Evolutionary conservation across 2,797 vertebrate species (phyloP).

Genomic region (Sebastes ruberrimus): DNA sequence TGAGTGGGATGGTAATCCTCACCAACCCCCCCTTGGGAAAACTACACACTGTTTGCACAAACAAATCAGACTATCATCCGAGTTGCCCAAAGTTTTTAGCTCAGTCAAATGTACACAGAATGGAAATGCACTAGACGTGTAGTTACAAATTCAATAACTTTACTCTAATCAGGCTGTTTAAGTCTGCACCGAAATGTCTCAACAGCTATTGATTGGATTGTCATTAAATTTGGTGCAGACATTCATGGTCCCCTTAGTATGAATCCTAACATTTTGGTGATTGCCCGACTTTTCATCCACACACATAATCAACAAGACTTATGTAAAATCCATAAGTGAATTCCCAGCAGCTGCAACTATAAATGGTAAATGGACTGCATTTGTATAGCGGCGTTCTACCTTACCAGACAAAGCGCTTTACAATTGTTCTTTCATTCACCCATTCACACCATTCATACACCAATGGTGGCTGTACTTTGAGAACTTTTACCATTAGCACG

Average conservation of each 20-base stretch:
- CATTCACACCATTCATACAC: not conserved
- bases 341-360: not conserved
- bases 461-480: not conserved
- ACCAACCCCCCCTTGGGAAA: not conserved
- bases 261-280: not conserved
- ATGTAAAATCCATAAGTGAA: not conserved
- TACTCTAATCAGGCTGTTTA: not conserved
- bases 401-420: not conserved
- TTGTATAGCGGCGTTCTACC: not conserved
- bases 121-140: not conserved
- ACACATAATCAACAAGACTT: not conserved
- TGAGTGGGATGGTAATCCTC: conserved; percentile 1
- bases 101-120: not conserved
- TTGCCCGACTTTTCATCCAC: not conserved
- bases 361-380: not conserved
- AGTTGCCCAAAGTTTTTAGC: not conserved
- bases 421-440: not conserved
- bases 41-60: not conserved
- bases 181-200: not conserved
- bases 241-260: not conserved
- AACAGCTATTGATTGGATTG: not conserved
- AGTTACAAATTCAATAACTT: not conserved
- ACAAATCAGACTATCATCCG: not conserved
- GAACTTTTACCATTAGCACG: not conserved
- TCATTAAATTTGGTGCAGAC: not conserved